Evolutionary conservation across 2,797 vertebrate species (phyloP).

Genomic region (Sebastes taczanowskii): DNA sequence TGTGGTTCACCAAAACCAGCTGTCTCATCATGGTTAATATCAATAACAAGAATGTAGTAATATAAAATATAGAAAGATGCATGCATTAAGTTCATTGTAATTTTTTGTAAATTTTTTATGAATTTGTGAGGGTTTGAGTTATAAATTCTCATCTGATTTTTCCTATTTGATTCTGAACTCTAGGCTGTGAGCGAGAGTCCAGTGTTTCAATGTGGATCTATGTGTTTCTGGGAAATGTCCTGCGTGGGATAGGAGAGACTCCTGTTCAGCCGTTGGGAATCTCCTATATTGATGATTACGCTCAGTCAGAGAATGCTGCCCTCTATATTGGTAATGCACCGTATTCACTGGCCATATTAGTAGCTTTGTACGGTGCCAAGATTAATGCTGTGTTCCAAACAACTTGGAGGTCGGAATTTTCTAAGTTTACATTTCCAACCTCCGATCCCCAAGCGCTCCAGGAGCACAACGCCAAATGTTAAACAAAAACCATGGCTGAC

Average conservation of each 20-base stretch:
- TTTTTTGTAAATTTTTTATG: background rate
- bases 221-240: constrained; percentile 77
- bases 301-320: constrained; percentile 76
- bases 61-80: background rate
- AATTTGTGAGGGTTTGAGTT: background rate
- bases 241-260: constrained; percentile 81
- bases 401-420: too few species aligned
- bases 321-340: constrained; percentile 77
- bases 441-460: too few species aligned
- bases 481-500: too few species aligned
- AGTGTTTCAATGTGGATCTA: constrained; percentile 78
- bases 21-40: background rate
- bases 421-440: too few species aligned
- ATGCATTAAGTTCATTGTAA: background rate
- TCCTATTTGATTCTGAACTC: background rate
- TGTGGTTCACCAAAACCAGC: background rate
- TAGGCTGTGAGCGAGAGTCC: constrained; percentile 77
- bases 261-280: constrained; percentile 78
- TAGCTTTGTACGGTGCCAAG: background rate
- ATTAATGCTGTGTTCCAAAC: background rate
- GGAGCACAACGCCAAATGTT: too few species aligned
- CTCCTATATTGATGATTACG: constrained; percentile 81
- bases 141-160: background rate
- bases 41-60: background rate
- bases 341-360: background rate